A percentile compares a stretch with the other conserved stretches of the same genome.
These are phyloP conservation scores for Dasypogon diadema DNA, from an alignment of 2,888 invertebrate species.

Conservation along the genomic window DNA sequence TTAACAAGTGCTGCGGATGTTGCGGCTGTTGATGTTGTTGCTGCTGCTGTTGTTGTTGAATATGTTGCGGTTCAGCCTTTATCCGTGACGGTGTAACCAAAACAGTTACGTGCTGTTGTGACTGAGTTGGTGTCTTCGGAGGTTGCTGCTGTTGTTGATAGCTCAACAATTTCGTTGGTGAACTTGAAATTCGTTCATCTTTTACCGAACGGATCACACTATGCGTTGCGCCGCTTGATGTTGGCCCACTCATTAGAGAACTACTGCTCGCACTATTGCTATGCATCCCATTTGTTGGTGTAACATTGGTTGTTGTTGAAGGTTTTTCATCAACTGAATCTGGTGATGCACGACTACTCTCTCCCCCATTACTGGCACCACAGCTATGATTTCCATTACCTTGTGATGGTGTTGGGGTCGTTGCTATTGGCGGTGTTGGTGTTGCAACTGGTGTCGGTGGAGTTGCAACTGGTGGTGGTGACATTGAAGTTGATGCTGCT, in stretches of 20 bases:
- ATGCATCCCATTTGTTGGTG: slow-evolving; percentile 51
- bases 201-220: slow-evolving; percentile 68
- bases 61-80: slow-evolving; percentile 65
- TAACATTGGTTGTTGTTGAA: slow-evolving; percentile 61
- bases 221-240: slow-evolving; percentile 59
- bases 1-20: slow-evolving; percentile 58
- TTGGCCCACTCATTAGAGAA: slow-evolving; percentile 20
- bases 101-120: slow-evolving; percentile 69
- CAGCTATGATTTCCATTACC: slow-evolving; percentile 63
- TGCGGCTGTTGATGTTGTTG: slow-evolving; percentile 63
- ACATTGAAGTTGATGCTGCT: slow-evolving; percentile 64
- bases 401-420: slow-evolving; percentile 62
- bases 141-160: slow-evolving; percentile 62
- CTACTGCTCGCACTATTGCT: slow-evolving; percentile 53
- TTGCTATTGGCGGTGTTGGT: slow-evolving; percentile 59
- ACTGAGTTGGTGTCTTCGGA: slow-evolving; percentile 61
- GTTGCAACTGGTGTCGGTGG: slow-evolving; percentile 57
- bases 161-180: slow-evolving; percentile 65
- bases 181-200: slow-evolving; percentile 66
- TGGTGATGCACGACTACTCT: slow-evolving; percentile 67
- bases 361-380: slow-evolving; percentile 62
- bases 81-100: slow-evolving; percentile 70
- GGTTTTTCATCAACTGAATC: slow-evolving; percentile 67
- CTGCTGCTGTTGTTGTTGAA: slow-evolving; percentile 60
- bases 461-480: slow-evolving; percentile 59